Evolutionary conservation across 2,888 invertebrate species (phyloP), one percentile per base, ranked within the genome.

Genomic region (Antheraea yamamai): DNA sequence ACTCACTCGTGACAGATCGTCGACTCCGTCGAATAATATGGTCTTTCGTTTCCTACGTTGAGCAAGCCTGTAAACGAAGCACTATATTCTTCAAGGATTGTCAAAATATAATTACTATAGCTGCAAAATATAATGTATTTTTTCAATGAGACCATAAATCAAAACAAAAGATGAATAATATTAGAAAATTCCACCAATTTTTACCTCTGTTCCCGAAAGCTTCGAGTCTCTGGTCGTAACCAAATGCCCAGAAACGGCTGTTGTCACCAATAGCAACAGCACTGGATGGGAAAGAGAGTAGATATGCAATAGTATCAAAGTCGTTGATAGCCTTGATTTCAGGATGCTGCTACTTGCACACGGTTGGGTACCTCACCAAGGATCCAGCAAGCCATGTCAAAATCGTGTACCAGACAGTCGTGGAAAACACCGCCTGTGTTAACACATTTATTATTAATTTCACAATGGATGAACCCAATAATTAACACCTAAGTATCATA

Each of bases 211-310:
- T 92, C 70, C 96, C 96, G 79, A 96, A 96, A 16, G 95, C 96
- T 90, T 97, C 97, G 0, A 97, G 84, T 78, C 97, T 93, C 85
- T 97, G 96, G 79, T 97, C 97, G 81, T 97, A 97, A 1, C 97
- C 97, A 82, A 96, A 96, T 18, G 89, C 89, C 52, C 96, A 95
- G 85, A 94, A 95, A 52, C 97, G 92, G 79, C 96, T 96, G 75
- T 96, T 90, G 85, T 97, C 97, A 71, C 96, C 96, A 73, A 96
- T 91, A 6, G 95, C 96, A 39, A 97, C 86, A 4, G 96, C 95
- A 3, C 97, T 97, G 64, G 96, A 96, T 0, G 96, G 95, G 84
- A 96, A 97, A 71, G 96, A 95, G 61, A 97, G 87, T 4, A 95
- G 88, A 73, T 95, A 95, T 1, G 92, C 95, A 2, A 96, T 96